Evolutionary conservation across 2,113 vertebrate species (phyloP).

Genomic region (Kryptolebias marmoratus): DNA sequence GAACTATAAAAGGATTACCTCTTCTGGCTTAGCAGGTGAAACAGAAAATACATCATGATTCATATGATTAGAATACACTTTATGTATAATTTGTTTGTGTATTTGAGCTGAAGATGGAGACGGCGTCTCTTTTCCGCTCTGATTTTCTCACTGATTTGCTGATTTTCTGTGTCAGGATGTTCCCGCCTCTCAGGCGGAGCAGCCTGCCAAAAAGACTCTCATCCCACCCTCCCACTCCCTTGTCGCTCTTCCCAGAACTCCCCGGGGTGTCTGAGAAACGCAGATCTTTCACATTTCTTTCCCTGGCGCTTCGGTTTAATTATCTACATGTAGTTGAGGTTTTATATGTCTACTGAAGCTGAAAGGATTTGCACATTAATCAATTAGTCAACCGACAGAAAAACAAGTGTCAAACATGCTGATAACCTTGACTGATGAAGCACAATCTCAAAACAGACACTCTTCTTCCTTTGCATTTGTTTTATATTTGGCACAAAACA

Average conservation of each 20-base stretch:
- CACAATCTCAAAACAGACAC: no score
- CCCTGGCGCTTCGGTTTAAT: background rate
- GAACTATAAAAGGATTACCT: constrained; percentile 5
- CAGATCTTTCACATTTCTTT: background rate
- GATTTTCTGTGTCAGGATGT: constrained; percentile 1
- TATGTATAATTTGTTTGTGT: rapidly evolving
- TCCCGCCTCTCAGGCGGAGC: background rate
- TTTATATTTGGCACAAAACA: no score
- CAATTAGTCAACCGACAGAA: background rate
- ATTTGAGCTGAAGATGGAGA: background rate
- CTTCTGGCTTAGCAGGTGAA: background rate
- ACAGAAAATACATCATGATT: constrained; percentile 6
- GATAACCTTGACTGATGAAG: no score
- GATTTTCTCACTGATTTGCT: constrained; percentile 7
- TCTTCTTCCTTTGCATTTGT: no score
- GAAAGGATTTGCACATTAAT: constrained; percentile 17
- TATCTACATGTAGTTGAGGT: background rate
- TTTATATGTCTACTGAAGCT: background rate
- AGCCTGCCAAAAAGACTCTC: background rate
- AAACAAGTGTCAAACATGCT: no score
- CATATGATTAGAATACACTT: background rate
- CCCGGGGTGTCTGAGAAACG: background rate
- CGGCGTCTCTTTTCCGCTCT: background rate
- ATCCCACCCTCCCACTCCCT: constrained; percentile 6
- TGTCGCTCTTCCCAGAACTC: background rate